Base-by-base conservation (phyloP, 92 coral and sea anemone species). In the Hydrozoanthus gracilis region DNA sequence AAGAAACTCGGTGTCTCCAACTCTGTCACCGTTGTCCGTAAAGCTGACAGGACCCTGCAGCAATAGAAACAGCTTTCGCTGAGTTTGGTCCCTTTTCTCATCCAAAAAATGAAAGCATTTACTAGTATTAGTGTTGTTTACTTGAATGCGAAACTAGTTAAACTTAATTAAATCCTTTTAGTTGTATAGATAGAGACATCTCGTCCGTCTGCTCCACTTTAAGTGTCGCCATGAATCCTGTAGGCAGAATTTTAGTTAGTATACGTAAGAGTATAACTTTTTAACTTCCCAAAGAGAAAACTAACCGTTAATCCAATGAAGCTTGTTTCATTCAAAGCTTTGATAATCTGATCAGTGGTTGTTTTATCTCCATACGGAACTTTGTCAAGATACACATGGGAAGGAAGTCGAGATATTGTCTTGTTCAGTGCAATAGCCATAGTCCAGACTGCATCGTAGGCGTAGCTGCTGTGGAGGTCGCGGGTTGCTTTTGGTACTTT, bases 381-480 rank as follows among this genome's bases (percentile, higher is more conserved):
- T 44, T 86, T 87, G 55, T 92, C 95, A 77, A 94, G 87, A 15
- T 76, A 69, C 45, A 70, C 76, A 44, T 78, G 85, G 47, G 95
- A 89, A 20, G 89, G 47, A 82, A 92, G 69, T 45, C 66, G 47
- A 8, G 93, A 54, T 76, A 92, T 71, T 11, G 95, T 90, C 78
- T 90, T 77, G 76, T 94, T 94, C 76, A 94, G 79, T 6, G 96
- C 98, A 20, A 89, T 76, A 72, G 98, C 98, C 93, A 94, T 92
- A 67, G 98, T 78, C 98, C 98, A 94, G 27, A 94, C 87, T 20
- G 98, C 95, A 84, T 94, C 98, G 70, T 94, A 92, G 4, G 91
- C 90, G 84, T 88, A 94, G 48, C 95, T 79, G 44, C 94, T 82
- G 49, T 92, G 96, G 17, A 6, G 78, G 56, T 94, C 98, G 47